Conservation (phyloP, 1,140 invertebrate species). For the Drosophila trapezifrons region DNA sequence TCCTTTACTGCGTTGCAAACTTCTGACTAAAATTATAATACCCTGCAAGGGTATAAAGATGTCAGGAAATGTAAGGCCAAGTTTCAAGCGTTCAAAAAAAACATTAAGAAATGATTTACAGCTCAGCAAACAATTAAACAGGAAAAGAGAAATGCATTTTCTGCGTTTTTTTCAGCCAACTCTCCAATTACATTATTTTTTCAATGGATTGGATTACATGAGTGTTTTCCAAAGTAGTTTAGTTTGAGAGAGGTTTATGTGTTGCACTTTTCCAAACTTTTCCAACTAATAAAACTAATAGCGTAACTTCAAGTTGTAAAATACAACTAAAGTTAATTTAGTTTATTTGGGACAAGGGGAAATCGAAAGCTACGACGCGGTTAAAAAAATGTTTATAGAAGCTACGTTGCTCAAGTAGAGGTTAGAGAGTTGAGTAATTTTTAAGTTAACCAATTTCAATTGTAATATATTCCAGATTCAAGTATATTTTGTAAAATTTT, state of each 20-base stretch:
- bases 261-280: too few species aligned
- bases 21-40: too few species aligned
- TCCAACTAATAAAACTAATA: too few species aligned
- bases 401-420: too few species aligned
- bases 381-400: too few species aligned
- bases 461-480: neutral
- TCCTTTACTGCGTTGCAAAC: too few species aligned
- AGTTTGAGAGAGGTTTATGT: neutral
- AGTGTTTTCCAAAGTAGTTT: neutral
- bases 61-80: neutral
- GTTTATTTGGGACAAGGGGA: too few species aligned
- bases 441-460: neutral
- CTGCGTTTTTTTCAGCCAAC: conserved; percentile 21
- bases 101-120: neutral
- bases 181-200: conserved; percentile 16
- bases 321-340: too few species aligned
- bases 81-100: neutral
- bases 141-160: conserved; percentile 34
- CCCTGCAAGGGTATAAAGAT: too few species aligned
- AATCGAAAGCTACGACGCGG: too few species aligned
- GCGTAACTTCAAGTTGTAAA: too few species aligned
- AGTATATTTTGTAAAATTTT: too few species aligned
- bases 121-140: conserved; percentile 1
- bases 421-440: neutral
- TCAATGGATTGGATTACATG: conserved; percentile 10